A percentile compares a stretch with the other conserved stretches of the same genome.
Conservation (phyloP, 2,113 vertebrate genomes). For the Dendrocopos noguchii region DNA sequence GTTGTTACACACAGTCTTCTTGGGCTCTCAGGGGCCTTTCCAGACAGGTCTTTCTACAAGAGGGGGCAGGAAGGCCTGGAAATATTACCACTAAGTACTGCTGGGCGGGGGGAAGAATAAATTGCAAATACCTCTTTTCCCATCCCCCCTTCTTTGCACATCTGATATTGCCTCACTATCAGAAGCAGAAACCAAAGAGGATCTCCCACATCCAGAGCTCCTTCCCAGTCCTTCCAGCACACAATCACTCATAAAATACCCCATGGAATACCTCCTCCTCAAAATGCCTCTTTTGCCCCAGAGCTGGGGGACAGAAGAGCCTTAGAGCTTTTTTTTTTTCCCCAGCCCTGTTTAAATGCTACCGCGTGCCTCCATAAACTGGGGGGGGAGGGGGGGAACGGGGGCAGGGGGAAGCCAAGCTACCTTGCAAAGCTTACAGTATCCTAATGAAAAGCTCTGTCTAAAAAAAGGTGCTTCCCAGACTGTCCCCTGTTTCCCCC, state of each 20-base stretch:
- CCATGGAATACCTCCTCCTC: background rate
- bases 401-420: background rate
- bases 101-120: background rate
- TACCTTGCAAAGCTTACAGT: background rate
- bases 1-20: background rate
- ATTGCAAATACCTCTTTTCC: background rate
- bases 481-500: background rate
- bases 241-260: background rate
- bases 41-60: background rate
- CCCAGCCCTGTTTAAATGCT: background rate
- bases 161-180: background rate
- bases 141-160: background rate
- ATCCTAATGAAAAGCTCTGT: background rate
- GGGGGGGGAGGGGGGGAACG: rapidly evolving
- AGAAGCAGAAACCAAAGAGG: background rate
- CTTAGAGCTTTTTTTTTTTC: background rate
- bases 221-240: background rate
- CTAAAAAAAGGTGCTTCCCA: background rate
- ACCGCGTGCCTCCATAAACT: background rate
- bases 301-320: background rate
- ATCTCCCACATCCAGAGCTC: background rate
- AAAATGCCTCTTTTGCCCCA: background rate
- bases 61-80: background rate
- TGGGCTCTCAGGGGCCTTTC: background rate
- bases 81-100: background rate